phyloP scores from a whole-genome alignment of 1,140 invertebrate species.

The Gryon sp. region DNA sequence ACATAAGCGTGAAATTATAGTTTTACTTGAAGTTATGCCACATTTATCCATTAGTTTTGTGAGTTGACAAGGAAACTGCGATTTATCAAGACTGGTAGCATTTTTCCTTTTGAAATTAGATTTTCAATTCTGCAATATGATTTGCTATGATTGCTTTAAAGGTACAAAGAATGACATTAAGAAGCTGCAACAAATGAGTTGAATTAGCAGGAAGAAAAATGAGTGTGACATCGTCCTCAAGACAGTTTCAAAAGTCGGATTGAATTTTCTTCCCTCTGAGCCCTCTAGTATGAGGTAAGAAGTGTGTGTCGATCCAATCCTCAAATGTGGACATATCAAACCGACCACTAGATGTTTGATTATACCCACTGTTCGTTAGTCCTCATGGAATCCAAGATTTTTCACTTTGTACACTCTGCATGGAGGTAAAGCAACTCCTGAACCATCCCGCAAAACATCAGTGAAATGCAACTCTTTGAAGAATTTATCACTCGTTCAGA shows the following conservation, averaged over 20 bases:
- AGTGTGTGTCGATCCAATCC: conserved; percentile 68
- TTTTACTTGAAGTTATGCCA: conserved; percentile 17
- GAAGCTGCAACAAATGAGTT: conserved; percentile 15
- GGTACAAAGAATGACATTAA: conserved; percentile 31
- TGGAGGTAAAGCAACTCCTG: conserved; percentile 44
- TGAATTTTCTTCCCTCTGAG: conserved; percentile 45
- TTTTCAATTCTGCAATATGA: conserved; percentile 16
- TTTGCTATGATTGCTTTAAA: conserved; percentile 7
- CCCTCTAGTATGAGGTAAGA: conserved; percentile 55
- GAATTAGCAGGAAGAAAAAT: conserved; percentile 33
- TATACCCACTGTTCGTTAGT: conserved; percentile 68
- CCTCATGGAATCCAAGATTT: conserved; percentile 70
- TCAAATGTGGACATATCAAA: conserved; percentile 69
- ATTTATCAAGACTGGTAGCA: conserved; percentile 22
- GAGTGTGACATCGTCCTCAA: background rate
- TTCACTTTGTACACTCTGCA: conserved; percentile 74
- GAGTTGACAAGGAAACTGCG: conserved; percentile 18
- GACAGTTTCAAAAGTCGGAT: conserved; percentile 1
- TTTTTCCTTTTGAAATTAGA: conserved; percentile 14
- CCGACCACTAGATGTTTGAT: conserved; percentile 69
- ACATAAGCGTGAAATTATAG: conserved; percentile 19
- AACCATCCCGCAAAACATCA: conserved; percentile 36
- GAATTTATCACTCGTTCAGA: conserved; percentile 27
- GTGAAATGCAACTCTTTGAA: conserved; percentile 15
- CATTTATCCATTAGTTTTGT: conserved; percentile 5